Evolutionary conservation across 2,888 invertebrate species (phyloP).

Genomic region (Meiosimyza decipiens): DNA sequence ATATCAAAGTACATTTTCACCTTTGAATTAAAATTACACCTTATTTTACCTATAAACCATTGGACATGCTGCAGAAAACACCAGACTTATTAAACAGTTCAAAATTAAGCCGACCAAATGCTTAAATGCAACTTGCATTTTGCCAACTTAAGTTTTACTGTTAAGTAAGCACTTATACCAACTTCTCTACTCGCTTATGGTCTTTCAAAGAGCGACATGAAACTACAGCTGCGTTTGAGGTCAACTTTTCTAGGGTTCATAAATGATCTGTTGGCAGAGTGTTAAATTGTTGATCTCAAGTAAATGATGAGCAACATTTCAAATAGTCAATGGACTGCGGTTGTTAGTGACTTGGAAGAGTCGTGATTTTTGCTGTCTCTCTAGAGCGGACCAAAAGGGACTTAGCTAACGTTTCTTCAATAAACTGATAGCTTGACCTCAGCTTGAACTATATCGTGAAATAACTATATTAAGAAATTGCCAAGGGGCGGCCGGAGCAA

Average conservation of each 20-base stretch:
- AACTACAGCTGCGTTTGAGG: not conserved
- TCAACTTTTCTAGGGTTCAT: slow-evolving; percentile 4
- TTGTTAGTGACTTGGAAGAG: not conserved
- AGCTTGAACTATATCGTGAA: slow-evolving; percentile 21
- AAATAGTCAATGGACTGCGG: not conserved
- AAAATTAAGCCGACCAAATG: too few relatives aligned
- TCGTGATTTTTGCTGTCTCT: slow-evolving; percentile 1
- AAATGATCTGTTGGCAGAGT: not conserved
- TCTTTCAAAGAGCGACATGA: not conserved
- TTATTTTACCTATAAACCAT: too few relatives aligned
- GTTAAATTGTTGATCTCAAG: slow-evolving; percentile 3
- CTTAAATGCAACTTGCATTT: too few relatives aligned
- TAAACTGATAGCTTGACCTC: not conserved
- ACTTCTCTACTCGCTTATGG: too few relatives aligned
- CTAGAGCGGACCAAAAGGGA: not conserved
- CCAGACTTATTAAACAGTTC: too few relatives aligned
- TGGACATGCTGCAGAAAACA: too few relatives aligned
- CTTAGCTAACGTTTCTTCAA: not conserved
- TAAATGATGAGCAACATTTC: not conserved
- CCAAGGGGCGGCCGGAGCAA: not conserved
- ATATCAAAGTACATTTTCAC: too few relatives aligned
- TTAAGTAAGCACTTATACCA: too few relatives aligned
- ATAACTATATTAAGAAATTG: slow-evolving; percentile 18
- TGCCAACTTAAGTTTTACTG: too few relatives aligned
- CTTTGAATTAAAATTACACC: too few relatives aligned